A percentile compares a stretch with the other conserved stretches of the same genome.
Conservation (phyloP, 2,888 invertebrate genomes). For the Stenchaetothrips biformis region DNA sequence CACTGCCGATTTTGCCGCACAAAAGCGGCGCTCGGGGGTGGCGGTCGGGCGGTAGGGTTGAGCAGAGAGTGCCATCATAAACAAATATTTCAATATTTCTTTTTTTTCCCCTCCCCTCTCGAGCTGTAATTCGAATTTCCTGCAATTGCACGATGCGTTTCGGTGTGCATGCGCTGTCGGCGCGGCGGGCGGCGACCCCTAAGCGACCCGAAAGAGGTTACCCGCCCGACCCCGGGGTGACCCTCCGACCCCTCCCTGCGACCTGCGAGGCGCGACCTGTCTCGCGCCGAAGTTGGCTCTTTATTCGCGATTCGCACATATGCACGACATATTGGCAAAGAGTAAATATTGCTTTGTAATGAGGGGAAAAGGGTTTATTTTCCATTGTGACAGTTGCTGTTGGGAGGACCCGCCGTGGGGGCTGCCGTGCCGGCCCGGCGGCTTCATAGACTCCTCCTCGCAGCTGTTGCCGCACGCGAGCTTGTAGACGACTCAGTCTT, state of each 20-base stretch:
- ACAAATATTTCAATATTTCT: constrained; percentile 24
- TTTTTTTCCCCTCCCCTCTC: background rate
- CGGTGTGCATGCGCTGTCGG: background rate
- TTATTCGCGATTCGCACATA: constrained; percentile 9
- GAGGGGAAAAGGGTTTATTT: background rate
- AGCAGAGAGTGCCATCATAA: background rate
- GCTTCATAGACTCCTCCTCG: background rate
- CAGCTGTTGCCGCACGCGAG: background rate
- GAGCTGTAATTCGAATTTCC: constrained; percentile 15
- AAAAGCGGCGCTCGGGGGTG: background rate
- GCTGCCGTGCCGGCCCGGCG: background rate
- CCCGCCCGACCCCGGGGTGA: background rate
- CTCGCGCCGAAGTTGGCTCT: background rate
- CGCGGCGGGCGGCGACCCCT: constrained; percentile 12
- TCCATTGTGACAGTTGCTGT: background rate
- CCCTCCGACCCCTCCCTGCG: background rate
- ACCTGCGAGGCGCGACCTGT: background rate
- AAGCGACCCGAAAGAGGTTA: constrained; percentile 1
- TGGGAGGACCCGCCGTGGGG: background rate
- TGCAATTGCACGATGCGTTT: background rate
- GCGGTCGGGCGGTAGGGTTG: background rate
- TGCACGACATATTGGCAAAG: constrained; percentile 23
- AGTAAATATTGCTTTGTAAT: constrained; percentile 24
- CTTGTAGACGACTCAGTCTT: background rate
- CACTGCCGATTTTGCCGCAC: background rate